Evolutionary conservation across 2,888 invertebrate species (phyloP).

Genomic region (Plutella xylostella): DNA sequence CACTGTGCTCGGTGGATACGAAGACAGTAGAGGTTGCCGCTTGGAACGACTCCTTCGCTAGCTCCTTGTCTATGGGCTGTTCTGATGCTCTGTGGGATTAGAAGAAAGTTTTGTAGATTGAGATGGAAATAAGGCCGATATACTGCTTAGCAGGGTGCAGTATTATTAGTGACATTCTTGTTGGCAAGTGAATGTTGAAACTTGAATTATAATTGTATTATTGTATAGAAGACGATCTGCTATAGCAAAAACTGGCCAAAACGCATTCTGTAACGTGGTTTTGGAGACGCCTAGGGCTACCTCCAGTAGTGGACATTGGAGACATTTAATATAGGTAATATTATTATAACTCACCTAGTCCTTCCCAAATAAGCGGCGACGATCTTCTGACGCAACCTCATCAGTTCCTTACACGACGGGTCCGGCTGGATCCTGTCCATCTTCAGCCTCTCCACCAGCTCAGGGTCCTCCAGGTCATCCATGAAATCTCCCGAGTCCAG

Average conservation of each 20-base stretch:
- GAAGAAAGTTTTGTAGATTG: not conserved
- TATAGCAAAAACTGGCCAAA: too few species aligned
- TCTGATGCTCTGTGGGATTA: constrained; percentile 32
- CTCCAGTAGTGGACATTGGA: too few species aligned
- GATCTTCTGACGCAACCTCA: constrained; percentile 50
- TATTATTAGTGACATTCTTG: too few species aligned
- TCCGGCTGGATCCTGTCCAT: constrained; percentile 44
- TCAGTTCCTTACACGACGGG: constrained; percentile 46
- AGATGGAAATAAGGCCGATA: not conserved
- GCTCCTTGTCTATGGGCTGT: constrained; percentile 38
- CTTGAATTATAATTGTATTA: too few species aligned
- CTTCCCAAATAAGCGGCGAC: constrained; percentile 38
- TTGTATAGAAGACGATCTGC: too few species aligned
- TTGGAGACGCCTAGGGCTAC: too few species aligned
- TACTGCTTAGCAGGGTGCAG: not conserved
- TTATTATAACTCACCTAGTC: not conserved
- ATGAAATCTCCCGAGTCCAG: constrained; percentile 55
- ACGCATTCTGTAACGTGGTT: too few species aligned
- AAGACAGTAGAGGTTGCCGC: constrained; percentile 53
- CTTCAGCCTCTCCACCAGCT: constrained; percentile 30
- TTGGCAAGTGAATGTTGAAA: too few species aligned
- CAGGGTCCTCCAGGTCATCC: constrained; percentile 41
- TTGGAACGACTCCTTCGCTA: constrained; percentile 43
- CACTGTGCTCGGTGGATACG: constrained; percentile 75
- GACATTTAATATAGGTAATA: not conserved